Evolutionary conservation across 2,797 vertebrate genomes (phyloP).

Genomic region (Sphenopsis melanotis): DNA sequence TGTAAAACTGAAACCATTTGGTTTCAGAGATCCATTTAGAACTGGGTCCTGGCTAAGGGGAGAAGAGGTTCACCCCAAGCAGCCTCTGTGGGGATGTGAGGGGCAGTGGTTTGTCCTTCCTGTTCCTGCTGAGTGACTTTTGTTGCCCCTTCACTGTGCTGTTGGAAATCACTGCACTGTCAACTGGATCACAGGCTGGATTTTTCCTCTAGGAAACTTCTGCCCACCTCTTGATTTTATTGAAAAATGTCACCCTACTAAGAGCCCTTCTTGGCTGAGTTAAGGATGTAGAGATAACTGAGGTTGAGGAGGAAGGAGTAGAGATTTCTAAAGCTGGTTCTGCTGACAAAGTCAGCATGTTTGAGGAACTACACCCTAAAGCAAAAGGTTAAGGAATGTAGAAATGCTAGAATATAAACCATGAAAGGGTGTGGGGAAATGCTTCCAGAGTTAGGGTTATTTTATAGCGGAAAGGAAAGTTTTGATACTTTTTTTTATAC

Average conservation of each 20-base stretch:
- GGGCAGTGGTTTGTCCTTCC: neutral
- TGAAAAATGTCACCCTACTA: fast-evolving
- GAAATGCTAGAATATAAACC: neutral
- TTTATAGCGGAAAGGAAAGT: neutral
- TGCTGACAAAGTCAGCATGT: neutral
- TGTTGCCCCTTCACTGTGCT: neutral
- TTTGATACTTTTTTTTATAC: neutral
- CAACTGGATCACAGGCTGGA: neutral
- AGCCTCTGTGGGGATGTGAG: neutral
- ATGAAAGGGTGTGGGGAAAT: neutral
- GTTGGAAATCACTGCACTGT: neutral
- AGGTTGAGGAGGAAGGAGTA: neutral
- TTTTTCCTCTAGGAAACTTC: neutral
- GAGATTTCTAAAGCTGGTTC: neutral
- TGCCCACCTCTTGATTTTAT: neutral
- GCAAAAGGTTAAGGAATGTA: constrained; percentile 34
- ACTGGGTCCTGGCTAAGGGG: neutral
- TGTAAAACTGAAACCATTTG: neutral
- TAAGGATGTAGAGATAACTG: neutral
- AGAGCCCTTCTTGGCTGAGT: neutral
- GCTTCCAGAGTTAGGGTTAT: neutral
- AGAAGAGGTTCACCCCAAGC: neutral
- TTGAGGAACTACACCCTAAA: constrained; percentile 20
- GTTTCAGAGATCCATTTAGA: neutral
- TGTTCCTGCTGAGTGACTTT: neutral